Evolutionary conservation across 2,797 vertebrate genomes (phyloP).

Genomic region (Gambusia yucatana): DNA sequence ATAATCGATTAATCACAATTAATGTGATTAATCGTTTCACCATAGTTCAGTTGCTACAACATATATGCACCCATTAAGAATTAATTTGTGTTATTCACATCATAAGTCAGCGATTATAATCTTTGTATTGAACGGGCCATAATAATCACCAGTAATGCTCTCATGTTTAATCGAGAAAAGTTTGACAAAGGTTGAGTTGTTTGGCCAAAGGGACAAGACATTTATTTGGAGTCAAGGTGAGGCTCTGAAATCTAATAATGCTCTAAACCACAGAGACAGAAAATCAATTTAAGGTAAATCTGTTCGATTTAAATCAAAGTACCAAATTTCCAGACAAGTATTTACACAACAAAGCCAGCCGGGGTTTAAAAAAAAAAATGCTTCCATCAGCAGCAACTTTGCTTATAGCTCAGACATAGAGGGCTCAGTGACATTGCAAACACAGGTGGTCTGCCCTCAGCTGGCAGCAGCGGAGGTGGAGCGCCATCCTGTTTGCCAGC

Average conservation of each 20-base stretch:
- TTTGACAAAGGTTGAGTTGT: not conserved
- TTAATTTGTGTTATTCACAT: not conserved
- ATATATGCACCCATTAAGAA: not conserved
- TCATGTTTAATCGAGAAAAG: not conserved
- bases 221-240: not conserved
- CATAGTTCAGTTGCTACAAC: not conserved
- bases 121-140: not conserved
- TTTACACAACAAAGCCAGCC: slow-evolving; percentile 33
- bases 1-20: too few species aligned
- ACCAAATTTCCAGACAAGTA: slow-evolving; percentile 7
- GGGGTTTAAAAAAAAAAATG: not conserved
- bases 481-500: slow-evolving; percentile 49
- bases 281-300: not conserved
- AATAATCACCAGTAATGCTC: not conserved
- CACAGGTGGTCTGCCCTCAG: slow-evolving; percentile 59
- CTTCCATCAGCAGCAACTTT: slow-evolving; percentile 49
- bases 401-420: slow-evolving; percentile 40
- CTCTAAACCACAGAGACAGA: not conserved
- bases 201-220: not conserved
- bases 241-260: not conserved
- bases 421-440: slow-evolving; percentile 72
- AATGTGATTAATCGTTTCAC: too few species aligned
- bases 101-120: not conserved
- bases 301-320: not conserved
- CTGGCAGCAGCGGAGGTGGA: slow-evolving; percentile 47